Conservation (phyloP, 2,888 invertebrate species). For the Mellilla xanthometata region DNA sequence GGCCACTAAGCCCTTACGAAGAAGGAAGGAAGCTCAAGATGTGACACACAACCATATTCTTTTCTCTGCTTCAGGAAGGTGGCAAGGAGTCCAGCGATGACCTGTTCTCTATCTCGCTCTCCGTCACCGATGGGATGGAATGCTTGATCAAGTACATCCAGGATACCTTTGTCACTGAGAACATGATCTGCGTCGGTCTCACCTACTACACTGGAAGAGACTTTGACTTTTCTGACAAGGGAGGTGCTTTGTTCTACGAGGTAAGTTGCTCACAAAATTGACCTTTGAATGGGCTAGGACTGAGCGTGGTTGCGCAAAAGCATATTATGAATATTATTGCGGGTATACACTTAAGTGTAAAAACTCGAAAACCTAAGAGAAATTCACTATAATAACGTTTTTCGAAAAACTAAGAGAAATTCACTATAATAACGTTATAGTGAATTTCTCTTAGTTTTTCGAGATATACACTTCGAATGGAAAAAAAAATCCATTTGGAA, state of each 20-base stretch:
- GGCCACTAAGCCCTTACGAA: too few relatives aligned
- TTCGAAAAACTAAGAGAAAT: too few relatives aligned
- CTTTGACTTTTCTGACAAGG: constrained; percentile 52
- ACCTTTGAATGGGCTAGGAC: too few relatives aligned
- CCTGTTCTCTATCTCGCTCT: constrained; percentile 23
- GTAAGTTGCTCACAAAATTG: background rate
- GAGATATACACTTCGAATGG: too few relatives aligned
- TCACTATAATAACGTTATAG: too few relatives aligned
- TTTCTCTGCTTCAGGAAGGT: constrained; percentile 26
- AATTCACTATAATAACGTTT: too few relatives aligned
- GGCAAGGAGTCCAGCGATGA: constrained; percentile 11
- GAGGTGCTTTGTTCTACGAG: constrained; percentile 58
- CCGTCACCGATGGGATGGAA: constrained; percentile 10
- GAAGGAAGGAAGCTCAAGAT: background rate
- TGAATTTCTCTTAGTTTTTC: too few relatives aligned
- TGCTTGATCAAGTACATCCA: constrained; percentile 21
- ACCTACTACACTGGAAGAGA: constrained; percentile 37
- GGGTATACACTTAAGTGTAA: too few relatives aligned
- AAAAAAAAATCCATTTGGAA: too few relatives aligned
- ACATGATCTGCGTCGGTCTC: constrained; percentile 51
- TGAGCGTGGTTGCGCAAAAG: too few relatives aligned
- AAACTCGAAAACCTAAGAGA: too few relatives aligned
- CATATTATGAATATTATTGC: too few relatives aligned
- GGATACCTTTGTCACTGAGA: constrained; percentile 25
- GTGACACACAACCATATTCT: background rate